phyloP scores from a whole-genome alignment of 2,113 vertebrate genomes.

The Muscicapa adusta region DNA sequence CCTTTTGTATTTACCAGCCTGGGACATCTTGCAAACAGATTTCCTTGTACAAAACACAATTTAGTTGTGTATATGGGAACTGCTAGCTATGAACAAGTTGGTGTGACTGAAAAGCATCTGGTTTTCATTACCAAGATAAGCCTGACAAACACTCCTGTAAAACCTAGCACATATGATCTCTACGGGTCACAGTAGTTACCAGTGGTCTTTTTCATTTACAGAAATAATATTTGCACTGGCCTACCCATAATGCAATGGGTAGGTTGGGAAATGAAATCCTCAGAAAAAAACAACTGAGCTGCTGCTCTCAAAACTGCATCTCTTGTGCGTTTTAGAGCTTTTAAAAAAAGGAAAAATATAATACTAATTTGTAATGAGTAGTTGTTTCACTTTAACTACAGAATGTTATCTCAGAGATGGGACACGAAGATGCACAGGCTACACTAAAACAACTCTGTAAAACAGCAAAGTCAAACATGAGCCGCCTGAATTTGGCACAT shows the following conservation, averaged over 20 bases:
- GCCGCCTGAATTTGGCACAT: background rate
- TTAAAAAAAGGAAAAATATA: background rate
- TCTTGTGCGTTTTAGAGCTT: background rate
- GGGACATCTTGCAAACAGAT: background rate
- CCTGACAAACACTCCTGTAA: constrained; percentile 23
- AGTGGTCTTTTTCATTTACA: constrained; percentile 32
- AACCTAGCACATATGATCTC: background rate
- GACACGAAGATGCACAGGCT: background rate
- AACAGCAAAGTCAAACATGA: background rate
- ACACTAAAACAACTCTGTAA: background rate
- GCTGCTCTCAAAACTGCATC: constrained; percentile 1
- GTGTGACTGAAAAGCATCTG: background rate
- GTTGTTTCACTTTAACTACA: background rate
- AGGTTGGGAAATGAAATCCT: background rate
- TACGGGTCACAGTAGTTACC: constrained; percentile 9
- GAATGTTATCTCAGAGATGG: background rate
- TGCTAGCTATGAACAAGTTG: background rate
- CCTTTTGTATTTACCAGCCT: background rate
- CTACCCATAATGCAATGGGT: background rate
- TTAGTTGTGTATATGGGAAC: background rate
- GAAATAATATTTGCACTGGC: constrained; percentile 39
- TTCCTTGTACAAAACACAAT: background rate
- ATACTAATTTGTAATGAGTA: background rate
- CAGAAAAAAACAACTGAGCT: background rate
- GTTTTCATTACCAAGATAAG: constrained; percentile 24